Base-by-base conservation (phyloP, 2,888 invertebrate genomes). In the Cheilosia vernalis region DNA sequence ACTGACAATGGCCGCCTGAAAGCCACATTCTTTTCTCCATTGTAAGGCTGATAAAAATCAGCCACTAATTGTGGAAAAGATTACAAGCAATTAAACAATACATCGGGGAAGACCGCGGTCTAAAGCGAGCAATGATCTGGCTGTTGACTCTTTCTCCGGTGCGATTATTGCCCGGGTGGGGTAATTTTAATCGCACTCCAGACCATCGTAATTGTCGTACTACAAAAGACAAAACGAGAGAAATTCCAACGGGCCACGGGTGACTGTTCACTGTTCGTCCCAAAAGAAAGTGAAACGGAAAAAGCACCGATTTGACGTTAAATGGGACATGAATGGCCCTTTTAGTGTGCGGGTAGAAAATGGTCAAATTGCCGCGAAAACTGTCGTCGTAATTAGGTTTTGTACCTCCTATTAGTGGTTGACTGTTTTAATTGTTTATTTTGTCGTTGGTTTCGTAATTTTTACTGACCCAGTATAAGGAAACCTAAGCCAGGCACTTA, bases 251-350 rank as follows among this genome's bases (percentile, higher is more conserved):
- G 42, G 42, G 67, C 37, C 13, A 33, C 9, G 19, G 5, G 7
- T 4, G 51, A 17, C 2, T 17, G 44, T 17, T 17, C 44, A 17
- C 2, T 17, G 44, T 17, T 17, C 44, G 4, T n/a, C 33, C 33
- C 27, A 49, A 60, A 76, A 76, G 76, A 76, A 76, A 76, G 76
- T 76, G 76, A 76, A 66, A 66, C 30, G 9, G 30, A 56, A 56
- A 13, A 13, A 13, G 4, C 37, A 37, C 24, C 60, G 66, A 66
- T 76, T 76, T 66, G 17, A 51, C 47, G 21, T n/a, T 40, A 56
- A 33, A 27, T 30, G 56, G 49, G 58, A 27, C 40, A 47, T 33
- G 19, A 4, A 49, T 24, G 51, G 47, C 49, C 74, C 55, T 44
- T 56, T 33, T 24, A n/a, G 19, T 27, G n/a, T 55, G 49, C 30